Conservation (phyloP, 2,888 invertebrate species). For the Macrosiphum euphorbiae region DNA sequence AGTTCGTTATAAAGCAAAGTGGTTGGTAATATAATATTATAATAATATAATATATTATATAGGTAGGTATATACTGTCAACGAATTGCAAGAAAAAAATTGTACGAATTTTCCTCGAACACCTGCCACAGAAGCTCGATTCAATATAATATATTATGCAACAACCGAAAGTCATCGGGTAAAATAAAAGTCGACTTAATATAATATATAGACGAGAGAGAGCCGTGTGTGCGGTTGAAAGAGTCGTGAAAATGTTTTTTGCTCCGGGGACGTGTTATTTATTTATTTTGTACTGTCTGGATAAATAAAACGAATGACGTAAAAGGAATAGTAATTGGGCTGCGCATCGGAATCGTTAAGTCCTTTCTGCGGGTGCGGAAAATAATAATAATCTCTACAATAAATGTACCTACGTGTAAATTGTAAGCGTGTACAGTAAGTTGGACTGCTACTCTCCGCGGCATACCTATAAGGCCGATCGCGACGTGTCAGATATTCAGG, state of each 20-base stretch:
- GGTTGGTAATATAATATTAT: neutral
- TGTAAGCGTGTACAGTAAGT: neutral
- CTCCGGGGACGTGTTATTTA: neutral
- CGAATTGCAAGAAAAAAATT: neutral
- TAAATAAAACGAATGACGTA: slow-evolving; percentile 9
- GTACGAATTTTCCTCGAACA: neutral
- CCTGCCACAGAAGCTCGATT: neutral
- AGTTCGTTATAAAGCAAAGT: neutral
- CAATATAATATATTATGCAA: neutral
- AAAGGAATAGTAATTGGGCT: neutral
- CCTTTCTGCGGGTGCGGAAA: neutral
- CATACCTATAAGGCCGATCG: neutral
- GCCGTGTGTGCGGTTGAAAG: neutral
- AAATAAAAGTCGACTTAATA: neutral
- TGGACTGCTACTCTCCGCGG: neutral
- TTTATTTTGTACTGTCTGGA: neutral
- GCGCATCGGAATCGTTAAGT: slow-evolving; percentile 8
- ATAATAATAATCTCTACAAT: slow-evolving; percentile 8
- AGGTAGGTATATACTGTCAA: neutral
- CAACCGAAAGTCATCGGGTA: neutral
- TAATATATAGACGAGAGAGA: neutral
- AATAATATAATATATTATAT: neutral
- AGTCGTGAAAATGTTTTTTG: slow-evolving; percentile 2
- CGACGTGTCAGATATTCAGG: neutral
- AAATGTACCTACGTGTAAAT: neutral